These are phyloP conservation scores for Hipposideros larvatus DNA, from an alignment of 2,797 vertebrate genomes.

Conservation along the genomic window DNA sequence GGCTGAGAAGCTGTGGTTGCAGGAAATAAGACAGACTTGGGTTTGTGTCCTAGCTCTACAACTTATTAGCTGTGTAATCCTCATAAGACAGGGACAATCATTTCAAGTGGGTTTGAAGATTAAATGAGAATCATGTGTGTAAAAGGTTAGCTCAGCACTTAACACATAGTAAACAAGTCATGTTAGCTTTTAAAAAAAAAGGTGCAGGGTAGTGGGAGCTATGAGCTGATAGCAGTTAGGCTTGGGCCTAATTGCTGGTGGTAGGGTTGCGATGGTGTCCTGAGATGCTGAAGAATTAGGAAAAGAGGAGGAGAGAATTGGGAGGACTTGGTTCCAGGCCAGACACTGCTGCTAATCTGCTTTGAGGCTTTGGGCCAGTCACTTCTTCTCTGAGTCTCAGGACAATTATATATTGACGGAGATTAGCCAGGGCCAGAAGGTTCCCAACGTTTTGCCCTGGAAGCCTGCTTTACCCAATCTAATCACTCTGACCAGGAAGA, in stretches of 20 bases:
- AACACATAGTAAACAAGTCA: background rate
- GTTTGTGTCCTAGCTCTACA: background rate
- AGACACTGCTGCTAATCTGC: background rate
- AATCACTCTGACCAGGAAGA: background rate
- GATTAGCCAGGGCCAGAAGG: background rate
- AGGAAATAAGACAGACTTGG: background rate
- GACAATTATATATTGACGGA: background rate
- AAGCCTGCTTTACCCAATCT: background rate
- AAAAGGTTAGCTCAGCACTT: background rate
- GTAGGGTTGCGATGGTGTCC: background rate
- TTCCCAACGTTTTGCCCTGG: background rate
- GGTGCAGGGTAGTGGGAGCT: background rate
- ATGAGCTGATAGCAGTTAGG: background rate
- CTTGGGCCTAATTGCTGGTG: background rate
- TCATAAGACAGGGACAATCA: background rate
- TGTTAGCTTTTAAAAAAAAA: background rate
- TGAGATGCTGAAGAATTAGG: background rate
- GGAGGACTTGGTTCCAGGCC: background rate
- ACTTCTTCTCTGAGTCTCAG: background rate
- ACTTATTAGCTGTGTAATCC: background rate
- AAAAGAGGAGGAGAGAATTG: background rate
- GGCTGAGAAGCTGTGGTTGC: background rate
- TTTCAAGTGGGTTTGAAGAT: slow-evolving; percentile 19
- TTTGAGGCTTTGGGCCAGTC: background rate
- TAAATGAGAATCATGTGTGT: background rate